A percentile compares a stretch with the other conserved stretches of the same genome.
These are phyloP conservation scores for Dinothrombium tinctorium DNA, from an alignment of 1,140 invertebrate genomes.

Conservation along the genomic window DNA sequence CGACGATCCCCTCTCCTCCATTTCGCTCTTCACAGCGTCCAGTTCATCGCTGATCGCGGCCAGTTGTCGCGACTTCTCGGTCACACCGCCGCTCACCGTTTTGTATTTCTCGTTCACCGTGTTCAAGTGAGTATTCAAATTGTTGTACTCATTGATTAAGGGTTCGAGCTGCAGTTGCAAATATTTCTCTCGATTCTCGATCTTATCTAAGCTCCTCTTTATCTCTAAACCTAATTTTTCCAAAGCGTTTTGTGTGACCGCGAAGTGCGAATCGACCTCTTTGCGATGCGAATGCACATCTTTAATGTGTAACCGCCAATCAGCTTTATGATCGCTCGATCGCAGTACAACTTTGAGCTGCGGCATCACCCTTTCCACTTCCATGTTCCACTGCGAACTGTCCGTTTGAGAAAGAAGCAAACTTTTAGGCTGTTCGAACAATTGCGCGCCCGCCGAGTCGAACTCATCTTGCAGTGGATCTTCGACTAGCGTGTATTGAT, in stretches of 20 bases:
- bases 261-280: conserved; percentile 36
- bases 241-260: conserved; percentile 35
- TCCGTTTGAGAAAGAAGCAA: too few relatives aligned
- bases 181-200: conserved; percentile 57
- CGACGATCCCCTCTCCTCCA: conserved; percentile 66
- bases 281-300: conserved; percentile 55
- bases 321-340: conserved; percentile 19
- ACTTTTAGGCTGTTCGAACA: too few relatives aligned
- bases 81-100: conserved; percentile 46
- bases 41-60: conserved; percentile 48
- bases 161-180: conserved; percentile 59
- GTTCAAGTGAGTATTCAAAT: conserved; percentile 35
- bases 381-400: conserved; percentile 58
- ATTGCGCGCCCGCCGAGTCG: too few relatives aligned
- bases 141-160: conserved; percentile 37
- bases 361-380: conserved; percentile 67
- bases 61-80: conserved; percentile 49
- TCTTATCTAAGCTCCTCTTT: conserved; percentile 50
- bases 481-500: conserved; percentile 11
- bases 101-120: conserved; percentile 41
- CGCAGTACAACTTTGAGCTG: conserved; percentile 65
- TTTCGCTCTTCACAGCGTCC: conserved; percentile 65
- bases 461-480: too few relatives aligned
- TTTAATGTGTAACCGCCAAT: conserved; percentile 66
- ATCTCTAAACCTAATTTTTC: conserved; percentile 52